Evolutionary conservation across 2,797 vertebrate species (phyloP), one percentile per base, ranked within the genome.

Genomic region (Crocidura indochinensis): DNA sequence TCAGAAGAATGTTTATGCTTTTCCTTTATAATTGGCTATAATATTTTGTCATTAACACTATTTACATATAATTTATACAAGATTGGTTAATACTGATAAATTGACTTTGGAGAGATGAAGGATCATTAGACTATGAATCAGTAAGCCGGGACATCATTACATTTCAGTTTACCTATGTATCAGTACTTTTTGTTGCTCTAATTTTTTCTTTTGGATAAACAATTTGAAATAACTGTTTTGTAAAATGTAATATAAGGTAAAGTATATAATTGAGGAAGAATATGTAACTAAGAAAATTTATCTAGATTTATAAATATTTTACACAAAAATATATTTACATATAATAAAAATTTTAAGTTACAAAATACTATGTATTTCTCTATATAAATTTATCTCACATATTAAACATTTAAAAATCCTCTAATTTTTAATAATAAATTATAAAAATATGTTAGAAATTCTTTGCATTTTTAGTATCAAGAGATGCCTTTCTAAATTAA

Each of bases 401-500:
- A 90, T 64, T 56, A 69, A 74, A 78, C 44, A 8, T 84, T 87
- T 29, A 47, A 79, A 80, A 75, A 56, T 56, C 86, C 8, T 47
- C 1, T 80, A 80, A 38, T 53, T 62, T 38, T 71, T 89, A 22
- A 10, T 38, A 38, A 2, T 38, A 38, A 62, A 76, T 31, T 26
- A 76, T 47, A 82, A 47, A 76, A 67, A n/a, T 1, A 27, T 76
- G 10, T 26, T 62, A 24, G 49, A 88, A 86, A 74, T 0, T 51
- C 14, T 6, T 51, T 49, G 5, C 24, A 20, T 11, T 10, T 49
- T 46, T 90, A 11, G 22, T 68, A 76, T 84, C 51, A 83, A 79
- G n/a, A 91, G 86, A 90, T 71, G 22, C 46, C 2, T 82, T 85
- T 79, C 67, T 72, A 92, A 92, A 44, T 75, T 26, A 84, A 67